Base-by-base conservation (phyloP, 1,140 invertebrate species). In the Bombyx mandarina region DNA sequence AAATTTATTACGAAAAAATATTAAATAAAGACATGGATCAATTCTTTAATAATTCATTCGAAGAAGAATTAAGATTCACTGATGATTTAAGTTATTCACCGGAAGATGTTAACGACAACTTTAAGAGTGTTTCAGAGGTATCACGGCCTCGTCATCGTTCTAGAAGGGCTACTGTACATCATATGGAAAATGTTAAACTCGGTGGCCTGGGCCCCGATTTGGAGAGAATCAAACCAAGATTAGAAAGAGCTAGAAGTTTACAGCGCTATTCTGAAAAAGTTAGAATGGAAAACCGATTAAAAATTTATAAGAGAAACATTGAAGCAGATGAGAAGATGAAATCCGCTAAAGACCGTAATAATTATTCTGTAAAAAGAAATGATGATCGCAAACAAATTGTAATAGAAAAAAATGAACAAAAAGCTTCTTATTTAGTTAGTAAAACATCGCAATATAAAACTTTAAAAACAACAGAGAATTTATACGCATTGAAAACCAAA, bases 231-330 rank as follows among this genome's bases (percentile, higher is more conserved):
- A 84, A 72, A 61, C 84, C 84, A 35, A 76, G 79, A 56, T 54
- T 87, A 50, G 79, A 85, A 71, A 77, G 84, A 70, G 82, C 84
- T 49, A 75, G 77, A 60, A 85, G 84, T 52, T 62, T 87, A 50
- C 82, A 87, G 66, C 74, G 84, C 55, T 87, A 87, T 72, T 87
- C 84, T 1, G 84, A 87, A 66, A 82, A 77, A 60, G 78, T 86
- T 2, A 75, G 83, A 68, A 83, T 83, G 77, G 82, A 79, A 63
- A 86, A 86, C 60, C 61, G 80, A 45, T 53, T 86, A 6, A 79
- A 67, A 64, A 81, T 86, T 60, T 86, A 86, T 50, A 85, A 85
- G 65, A 79, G 78, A 54, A 65, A 67, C 2, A 54, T 76, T 18
- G 65, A 81, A 63, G 62, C 59, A 42, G 75, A 83, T 45, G 72